Evolutionary conservation across 2,888 invertebrate genomes (phyloP), one percentile per base, ranked within the genome.

Genomic region (Diplazon laetatorius): DNA sequence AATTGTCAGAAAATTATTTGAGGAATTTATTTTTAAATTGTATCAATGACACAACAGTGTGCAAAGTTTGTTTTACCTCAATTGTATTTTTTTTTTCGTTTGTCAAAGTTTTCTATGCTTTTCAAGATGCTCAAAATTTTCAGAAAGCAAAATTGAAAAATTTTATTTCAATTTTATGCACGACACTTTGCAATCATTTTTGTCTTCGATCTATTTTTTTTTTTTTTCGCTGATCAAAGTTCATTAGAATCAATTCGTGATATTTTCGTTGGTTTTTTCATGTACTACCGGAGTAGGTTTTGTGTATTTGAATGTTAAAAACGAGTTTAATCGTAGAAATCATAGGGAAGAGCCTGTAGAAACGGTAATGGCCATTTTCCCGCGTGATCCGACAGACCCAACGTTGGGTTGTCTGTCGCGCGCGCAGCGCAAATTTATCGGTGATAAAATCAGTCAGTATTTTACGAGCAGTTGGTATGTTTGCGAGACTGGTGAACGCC

Each of bases 391-490:
- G 57, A 25, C 44, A 30, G 46, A 37, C 57, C 42, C 57, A 25
- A 50, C 74, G 59, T 44, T 50, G 80, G 66, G 65, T 77, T 62
- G 75, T 76, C 73, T 81, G 75, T 76, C 73, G 80, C 71, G 74
- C 65, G 77, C 78, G 78, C 80, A 82, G 84, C 82, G 85, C 80
- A 87, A 88, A 88, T 88, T 88, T 88, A 88, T 85, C 86, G 85
- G 85, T 84, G 83, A 88, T 88, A 88, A 88, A 88, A 88, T 87
- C 86, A 86, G 84, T 83, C 83, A 85, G 85, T 82, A 85, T 85
- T 88, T 87, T 87, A 87, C 84, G 86, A 80, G 84, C 84, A 81
- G 80, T 85, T 83, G 84, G 82, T 86, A 79, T 82, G 79, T 78
- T 78, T 81, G 80, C 76, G 71, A 80, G 75, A 72, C 78, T 68